These are phyloP conservation scores for Perca schrenkii DNA, from an alignment of 2,113 vertebrate genomes.

Conservation along the genomic window DNA sequence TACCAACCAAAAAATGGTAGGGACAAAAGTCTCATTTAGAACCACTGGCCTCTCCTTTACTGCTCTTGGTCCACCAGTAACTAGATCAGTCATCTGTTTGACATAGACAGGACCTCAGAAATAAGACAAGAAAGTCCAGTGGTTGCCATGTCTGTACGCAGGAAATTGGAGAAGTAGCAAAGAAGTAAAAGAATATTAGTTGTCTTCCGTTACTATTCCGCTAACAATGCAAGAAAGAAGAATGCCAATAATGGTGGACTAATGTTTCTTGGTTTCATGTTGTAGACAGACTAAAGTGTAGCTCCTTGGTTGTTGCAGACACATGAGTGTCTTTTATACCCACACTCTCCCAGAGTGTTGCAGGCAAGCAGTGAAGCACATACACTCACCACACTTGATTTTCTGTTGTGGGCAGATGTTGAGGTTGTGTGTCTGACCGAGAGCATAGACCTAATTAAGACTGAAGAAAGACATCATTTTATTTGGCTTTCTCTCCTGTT, in stretches of 20 bases:
- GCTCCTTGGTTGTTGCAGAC: constrained; percentile 44
- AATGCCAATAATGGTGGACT: background rate
- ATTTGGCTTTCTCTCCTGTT: constrained; percentile 61
- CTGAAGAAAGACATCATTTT: constrained; percentile 75
- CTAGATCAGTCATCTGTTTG: too few species aligned
- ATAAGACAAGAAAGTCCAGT: background rate
- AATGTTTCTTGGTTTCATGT: background rate
- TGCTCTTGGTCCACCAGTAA: background rate
- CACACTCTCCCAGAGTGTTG: constrained; percentile 14
- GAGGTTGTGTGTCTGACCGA: constrained; percentile 52
- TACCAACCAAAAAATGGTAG: background rate
- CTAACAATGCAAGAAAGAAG: background rate
- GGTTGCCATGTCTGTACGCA: background rate
- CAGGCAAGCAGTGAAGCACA: constrained; percentile 30
- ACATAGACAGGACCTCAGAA: too few species aligned
- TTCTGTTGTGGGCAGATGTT: constrained; percentile 77
- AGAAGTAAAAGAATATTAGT: background rate
- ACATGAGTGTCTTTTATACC: constrained; percentile 50
- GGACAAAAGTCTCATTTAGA: background rate
- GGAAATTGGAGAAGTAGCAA: background rate
- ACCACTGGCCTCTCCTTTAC: background rate
- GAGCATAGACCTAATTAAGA: constrained; percentile 73
- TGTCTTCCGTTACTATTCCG: background rate
- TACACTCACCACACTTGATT: constrained; percentile 44
- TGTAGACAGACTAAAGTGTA: background rate